Evolutionary conservation across 1,140 invertebrate species (phyloP).

Genomic region (Cylas formicarius): DNA sequence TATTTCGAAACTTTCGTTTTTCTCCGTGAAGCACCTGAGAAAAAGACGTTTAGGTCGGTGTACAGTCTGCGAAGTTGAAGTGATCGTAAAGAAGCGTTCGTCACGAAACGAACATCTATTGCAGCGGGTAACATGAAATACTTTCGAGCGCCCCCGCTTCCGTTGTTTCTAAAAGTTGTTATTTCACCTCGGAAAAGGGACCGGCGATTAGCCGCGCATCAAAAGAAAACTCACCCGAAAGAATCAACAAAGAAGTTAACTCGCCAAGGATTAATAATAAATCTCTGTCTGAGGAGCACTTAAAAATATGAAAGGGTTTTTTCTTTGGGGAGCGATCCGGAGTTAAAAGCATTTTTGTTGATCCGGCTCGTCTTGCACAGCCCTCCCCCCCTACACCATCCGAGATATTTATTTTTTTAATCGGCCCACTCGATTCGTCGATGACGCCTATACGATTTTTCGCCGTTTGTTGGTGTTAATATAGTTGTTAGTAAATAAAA

Average conservation of each 20-base stretch:
- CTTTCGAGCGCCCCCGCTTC: neutral
- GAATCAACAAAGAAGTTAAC: conserved; percentile 24
- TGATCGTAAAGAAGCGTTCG: too few relatives aligned
- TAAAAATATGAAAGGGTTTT: conserved; percentile 32
- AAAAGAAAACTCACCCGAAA: conserved; percentile 12
- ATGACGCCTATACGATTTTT: neutral
- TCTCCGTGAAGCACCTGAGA: too few relatives aligned
- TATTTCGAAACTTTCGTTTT: too few relatives aligned
- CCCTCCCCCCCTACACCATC: conserved; percentile 14
- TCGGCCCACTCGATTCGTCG: neutral
- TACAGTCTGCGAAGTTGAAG: too few relatives aligned
- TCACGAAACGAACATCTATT: neutral
- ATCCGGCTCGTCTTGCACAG: too few relatives aligned
- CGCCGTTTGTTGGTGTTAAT: neutral
- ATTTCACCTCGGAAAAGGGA: conserved; percentile 9
- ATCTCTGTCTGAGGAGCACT: conserved; percentile 28
- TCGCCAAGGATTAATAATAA: conserved; percentile 23
- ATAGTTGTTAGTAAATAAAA: neutral
- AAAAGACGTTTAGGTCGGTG: too few relatives aligned
- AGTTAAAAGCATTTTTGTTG: conserved; percentile 27
- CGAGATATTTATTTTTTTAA: conserved; percentile 27
- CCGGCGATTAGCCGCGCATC: conserved; percentile 5
- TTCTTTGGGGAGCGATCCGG: conserved; percentile 23
- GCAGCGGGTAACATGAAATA: neutral
- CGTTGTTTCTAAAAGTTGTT: too few relatives aligned